phyloP scores from a whole-genome alignment of 2,888 invertebrate genomes.

The Didymodactylos carnosus region DNA sequence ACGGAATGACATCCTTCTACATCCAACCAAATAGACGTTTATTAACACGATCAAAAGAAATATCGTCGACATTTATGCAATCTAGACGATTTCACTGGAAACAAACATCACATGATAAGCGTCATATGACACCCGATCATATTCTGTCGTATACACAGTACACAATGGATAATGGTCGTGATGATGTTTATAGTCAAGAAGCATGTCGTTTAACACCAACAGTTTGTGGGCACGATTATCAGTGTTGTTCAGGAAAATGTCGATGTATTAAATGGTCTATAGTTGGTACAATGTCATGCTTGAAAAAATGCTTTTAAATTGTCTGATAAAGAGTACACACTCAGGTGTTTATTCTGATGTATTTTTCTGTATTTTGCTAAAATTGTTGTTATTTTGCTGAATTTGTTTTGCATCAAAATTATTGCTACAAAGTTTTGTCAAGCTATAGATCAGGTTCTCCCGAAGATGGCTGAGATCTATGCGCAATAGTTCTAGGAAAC shows the following conservation, averaged over 20 bases:
- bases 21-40: no score
- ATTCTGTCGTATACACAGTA: not conserved
- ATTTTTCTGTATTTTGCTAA: no score
- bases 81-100: not conserved
- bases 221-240: not conserved
- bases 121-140: no score
- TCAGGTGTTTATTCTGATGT: not conserved
- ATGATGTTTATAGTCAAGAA: not conserved
- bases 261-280: not conserved
- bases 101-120: not conserved
- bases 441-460: no score
- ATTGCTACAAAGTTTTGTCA: no score
- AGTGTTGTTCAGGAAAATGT: not conserved
- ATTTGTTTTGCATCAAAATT: no score
- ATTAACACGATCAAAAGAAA: not conserved
- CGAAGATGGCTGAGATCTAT: no score
- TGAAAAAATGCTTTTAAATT: not conserved
- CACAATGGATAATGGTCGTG: not conserved
- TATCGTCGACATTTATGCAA: not conserved
- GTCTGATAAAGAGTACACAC: not conserved
- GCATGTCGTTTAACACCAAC: not conserved
- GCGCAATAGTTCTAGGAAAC: no score
- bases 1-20: no score
- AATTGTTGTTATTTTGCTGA: no score
- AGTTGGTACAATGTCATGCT: not conserved